phyloP scores from a whole-genome alignment of 2,113 vertebrate genomes.

The Psettodes erumei region DNA sequence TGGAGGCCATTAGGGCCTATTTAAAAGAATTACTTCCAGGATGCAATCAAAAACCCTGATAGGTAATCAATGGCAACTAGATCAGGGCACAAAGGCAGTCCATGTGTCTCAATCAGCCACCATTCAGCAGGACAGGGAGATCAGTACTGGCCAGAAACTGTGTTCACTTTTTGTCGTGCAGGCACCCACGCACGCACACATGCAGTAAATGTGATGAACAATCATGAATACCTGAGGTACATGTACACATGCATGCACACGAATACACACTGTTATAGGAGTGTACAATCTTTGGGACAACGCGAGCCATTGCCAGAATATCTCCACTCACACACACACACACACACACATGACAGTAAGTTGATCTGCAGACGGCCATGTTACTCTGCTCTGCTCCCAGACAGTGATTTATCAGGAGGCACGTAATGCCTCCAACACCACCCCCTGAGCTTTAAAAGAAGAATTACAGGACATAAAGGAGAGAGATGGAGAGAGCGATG shows the following conservation, averaged over 20 bases:
- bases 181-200: constrained; percentile 17
- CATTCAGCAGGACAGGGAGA: constrained; percentile 79
- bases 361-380: constrained; percentile 61
- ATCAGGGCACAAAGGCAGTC: constrained; percentile 81
- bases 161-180: constrained; percentile 39
- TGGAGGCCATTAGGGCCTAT: constrained; percentile 83
- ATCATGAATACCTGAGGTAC: constrained; percentile 47
- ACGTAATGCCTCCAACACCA: constrained; percentile 63
- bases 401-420: constrained; percentile 72
- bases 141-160: constrained; percentile 70
- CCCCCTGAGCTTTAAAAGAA: constrained; percentile 71
- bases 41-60: constrained; percentile 85
- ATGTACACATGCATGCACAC: constrained; percentile 13
- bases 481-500: constrained; percentile 69
- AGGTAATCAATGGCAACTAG: constrained; percentile 85
- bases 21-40: constrained; percentile 85
- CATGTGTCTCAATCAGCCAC: constrained; percentile 82
- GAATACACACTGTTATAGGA: constrained; percentile 24
- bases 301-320: constrained; percentile 32
- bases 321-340: constrained; percentile 9
- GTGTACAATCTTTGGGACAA: constrained; percentile 32
- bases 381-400: constrained; percentile 61
- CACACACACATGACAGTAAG: constrained; percentile 24
- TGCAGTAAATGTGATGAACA: constrained; percentile 26
- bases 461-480: constrained; percentile 80